Evolutionary conservation across 2,113 vertebrate genomes (phyloP), one percentile per base, ranked within the genome.

Genomic region (Anseranas semipalmata): DNA sequence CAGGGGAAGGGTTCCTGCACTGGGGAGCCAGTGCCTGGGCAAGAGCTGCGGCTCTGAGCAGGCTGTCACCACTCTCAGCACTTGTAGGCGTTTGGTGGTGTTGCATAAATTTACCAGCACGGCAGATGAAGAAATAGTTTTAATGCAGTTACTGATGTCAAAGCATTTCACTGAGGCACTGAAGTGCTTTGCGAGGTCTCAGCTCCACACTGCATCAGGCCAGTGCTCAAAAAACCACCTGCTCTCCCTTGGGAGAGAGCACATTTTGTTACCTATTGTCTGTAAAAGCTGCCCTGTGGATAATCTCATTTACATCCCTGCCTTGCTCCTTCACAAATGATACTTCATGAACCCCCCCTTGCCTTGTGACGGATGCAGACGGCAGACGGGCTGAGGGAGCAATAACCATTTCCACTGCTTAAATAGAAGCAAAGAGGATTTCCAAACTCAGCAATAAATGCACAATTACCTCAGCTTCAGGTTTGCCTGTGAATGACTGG

Each of bases 1-100:
- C 13, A 72, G 27, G 18, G 13, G 53, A 35, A 0, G 0, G 80
- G 28, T 10, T 65, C 6, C 41, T 68, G 1, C 0, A 1, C 30
- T 48, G 27, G 4, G 15, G 4, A 53, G 3, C 10, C 50, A 12
- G 28, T 27, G 37, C 19, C 22, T 58, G 41, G 41, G 22, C 32
- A 39, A 48, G 76, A 67, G 18, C 28, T 2, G 9, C 48, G 14
- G 35, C 33, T 63, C 48, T 83, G 7, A 43, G 33, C 35, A 58
- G 77, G 32, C 12, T 67, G 32, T 43, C 24, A 52, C 32, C 12
- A 24, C 60, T 39, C 32, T 52, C 43, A 45, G 19, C 5, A 14
- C 19, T 8, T 77, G 59, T 19, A 73, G 52, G 9, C 6, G 0
- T 21, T 63, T 63, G 60, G 15, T 32, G n/a, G 1, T 48, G 22